Evolutionary conservation across 2,797 vertebrate genomes (phyloP).

Genomic region (Gorsachius magnificus): DNA sequence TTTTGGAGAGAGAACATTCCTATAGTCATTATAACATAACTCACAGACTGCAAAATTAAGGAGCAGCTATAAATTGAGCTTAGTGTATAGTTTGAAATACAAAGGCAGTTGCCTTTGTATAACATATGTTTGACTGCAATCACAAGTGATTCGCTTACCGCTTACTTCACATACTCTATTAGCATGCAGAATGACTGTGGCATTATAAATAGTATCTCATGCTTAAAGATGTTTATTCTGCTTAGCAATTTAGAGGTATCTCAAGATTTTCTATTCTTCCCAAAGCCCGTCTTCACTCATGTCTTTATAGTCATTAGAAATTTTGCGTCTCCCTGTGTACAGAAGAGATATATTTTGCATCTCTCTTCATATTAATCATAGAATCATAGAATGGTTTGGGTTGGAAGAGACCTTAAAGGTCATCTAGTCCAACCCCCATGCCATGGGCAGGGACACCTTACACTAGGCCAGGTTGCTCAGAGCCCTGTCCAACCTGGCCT

Average conservation of each 20-base stretch:
- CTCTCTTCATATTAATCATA: neutral
- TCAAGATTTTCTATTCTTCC: neutral
- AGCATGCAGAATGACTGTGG: neutral
- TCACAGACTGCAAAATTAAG: neutral
- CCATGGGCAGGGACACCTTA: too few relatives aligned
- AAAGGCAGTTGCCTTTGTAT: neutral
- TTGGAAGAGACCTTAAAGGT: too few relatives aligned
- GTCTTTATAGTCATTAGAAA: neutral
- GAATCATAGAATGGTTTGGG: too few relatives aligned
- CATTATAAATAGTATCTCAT: neutral
- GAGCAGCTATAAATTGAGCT: neutral
- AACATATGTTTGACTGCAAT: neutral
- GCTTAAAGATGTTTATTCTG: neutral
- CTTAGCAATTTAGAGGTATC: neutral
- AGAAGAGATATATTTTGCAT: neutral
- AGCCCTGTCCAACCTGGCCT: too few relatives aligned
- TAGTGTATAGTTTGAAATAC: neutral
- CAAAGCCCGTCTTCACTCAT: neutral
- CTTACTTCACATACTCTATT: neutral
- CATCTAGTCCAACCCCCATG: too few relatives aligned
- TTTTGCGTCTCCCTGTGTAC: neutral
- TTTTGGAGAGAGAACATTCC: neutral
- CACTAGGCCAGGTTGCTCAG: too few relatives aligned
- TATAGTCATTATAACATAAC: neutral
- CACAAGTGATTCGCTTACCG: neutral